Base-by-base conservation (phyloP, 1,140 invertebrate genomes). In the Temnothorax longispinosus region DNA sequence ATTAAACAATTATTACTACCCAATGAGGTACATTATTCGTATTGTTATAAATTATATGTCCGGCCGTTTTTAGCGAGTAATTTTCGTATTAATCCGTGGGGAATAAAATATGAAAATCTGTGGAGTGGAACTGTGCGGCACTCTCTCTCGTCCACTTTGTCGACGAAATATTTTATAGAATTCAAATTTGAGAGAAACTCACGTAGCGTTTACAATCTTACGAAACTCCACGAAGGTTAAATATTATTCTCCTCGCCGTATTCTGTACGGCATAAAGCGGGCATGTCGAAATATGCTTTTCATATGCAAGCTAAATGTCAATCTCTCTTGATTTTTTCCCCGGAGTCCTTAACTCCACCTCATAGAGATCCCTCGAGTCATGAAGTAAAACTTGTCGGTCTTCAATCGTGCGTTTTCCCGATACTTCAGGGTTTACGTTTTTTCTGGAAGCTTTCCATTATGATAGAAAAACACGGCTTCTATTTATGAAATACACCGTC, bases 201-300 rank as follows among this genome's bases (percentile, higher is more conserved):
- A 75, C 80, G 54, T 75, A 84, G 32, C 80, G 35, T 75, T 74
- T 75, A 74, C 54, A 18, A 84, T 84, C 69, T 84, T 75, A 60
- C 69, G 80, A 84, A 54, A 56, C 64, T 81, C 50, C 65, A 11
- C n/a, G 38, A 74, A 84, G 69, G 69, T 84, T 75, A 47, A 84
- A 84, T 60, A 75, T 84, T 84, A 84, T 84, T 84, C 80, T 84
- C 69, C 38, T 60, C 56, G 69, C 54, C 54, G 27, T 82, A 82
- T 74, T 82, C 41, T 65, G 27, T 11, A 21, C 56, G 32, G 18
- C 41, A 84, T 62, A 60, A 84, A 84, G n/a, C 41, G 44, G 8
- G 27, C 67, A 82, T 44, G 38, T 74, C 54, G n/a, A 72, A 74
- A 71, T 44, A 69, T 38, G 58, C 50, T 88, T 60, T 85, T 85